Percentiles rank a stretch among this genome's conserved stretches.
These are phyloP conservation scores for Linnaemya vulpina DNA, from an alignment of 2,888 invertebrate species.

Conservation along the genomic window DNA sequence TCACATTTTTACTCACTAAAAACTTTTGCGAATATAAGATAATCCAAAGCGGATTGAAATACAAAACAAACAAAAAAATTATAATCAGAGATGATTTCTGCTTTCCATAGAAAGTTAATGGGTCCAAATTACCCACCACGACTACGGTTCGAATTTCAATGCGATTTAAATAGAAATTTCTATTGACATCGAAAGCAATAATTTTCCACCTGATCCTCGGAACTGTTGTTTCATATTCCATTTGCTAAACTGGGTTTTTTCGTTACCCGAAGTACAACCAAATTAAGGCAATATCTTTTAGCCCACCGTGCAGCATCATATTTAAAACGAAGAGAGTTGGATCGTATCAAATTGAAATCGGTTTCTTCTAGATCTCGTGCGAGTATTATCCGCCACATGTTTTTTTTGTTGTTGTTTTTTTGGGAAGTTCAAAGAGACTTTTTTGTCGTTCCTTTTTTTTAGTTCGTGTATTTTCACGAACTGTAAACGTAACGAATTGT, in stretches of 20 bases:
- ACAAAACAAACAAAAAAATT: no score
- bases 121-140: no score
- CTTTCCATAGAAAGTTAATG: no score
- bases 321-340: background rate
- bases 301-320: background rate
- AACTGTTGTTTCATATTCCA: background rate
- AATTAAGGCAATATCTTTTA: no score
- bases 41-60: no score
- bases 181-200: no score
- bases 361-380: constrained; percentile 13
- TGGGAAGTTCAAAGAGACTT: constrained; percentile 1
- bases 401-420: constrained; percentile 8
- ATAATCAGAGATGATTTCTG: no score
- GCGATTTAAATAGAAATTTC: no score
- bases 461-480: constrained; percentile 23
- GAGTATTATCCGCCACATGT: background rate
- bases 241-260: background rate
- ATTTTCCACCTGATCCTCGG: background rate
- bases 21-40: no score
- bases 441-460: background rate
- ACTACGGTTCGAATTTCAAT: no score
- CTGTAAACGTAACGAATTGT: constrained; percentile 27
- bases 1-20: no score
- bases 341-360: background rate
- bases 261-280: no score